Evolutionary conservation across 1,140 invertebrate genomes (phyloP), one percentile per base, ranked within the genome.

Genomic region (Sycophila sp.): DNA sequence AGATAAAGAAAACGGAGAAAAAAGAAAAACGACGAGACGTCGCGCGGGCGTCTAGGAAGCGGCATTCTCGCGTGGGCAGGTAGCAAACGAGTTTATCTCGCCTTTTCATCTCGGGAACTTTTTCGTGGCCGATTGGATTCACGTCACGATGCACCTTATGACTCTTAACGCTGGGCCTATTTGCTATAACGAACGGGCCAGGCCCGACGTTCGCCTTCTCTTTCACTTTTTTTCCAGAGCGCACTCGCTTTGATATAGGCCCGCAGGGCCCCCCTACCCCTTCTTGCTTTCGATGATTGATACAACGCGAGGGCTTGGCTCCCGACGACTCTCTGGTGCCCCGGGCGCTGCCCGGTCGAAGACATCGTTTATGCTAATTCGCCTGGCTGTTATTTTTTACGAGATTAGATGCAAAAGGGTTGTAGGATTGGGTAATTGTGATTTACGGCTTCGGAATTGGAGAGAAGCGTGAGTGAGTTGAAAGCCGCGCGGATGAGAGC

Each of bases 61-160:
- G n/a, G n/a, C 40, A 45, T 38, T 17, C 40, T 24, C 56, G 13
- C 22, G 58, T n/a, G 45, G 15, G 42, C 55, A 67, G 65, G 65
- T 59, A 58, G 65, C 55, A 28, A 58, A 58, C 40, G 30, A 58
- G 53, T 22, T 59, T 68, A 68, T 68, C 65, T 42, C 4, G 32
- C 8, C 28, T 59, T 59, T 68, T 49, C 65, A 58, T 59, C 65
- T 26, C 26, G 24, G n/a, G n/a, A 19, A 17, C 13, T 69, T 69
- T n/a, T 47, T 47, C 56, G 19, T 24, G 47, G n/a, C n/a, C 24
- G 58, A 59, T 59, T 69, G 38, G 15, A 60, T 60, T 45, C 58
- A 24, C 24, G 24, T 1, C 58, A 45, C 38, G 24, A 19, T 13
- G 24, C 8, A 22, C 13, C 15, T 34, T 22, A 30, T 34, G n/a